Conservation (phyloP, 1,140 invertebrate species). For the Eumeta japonica region DNA sequence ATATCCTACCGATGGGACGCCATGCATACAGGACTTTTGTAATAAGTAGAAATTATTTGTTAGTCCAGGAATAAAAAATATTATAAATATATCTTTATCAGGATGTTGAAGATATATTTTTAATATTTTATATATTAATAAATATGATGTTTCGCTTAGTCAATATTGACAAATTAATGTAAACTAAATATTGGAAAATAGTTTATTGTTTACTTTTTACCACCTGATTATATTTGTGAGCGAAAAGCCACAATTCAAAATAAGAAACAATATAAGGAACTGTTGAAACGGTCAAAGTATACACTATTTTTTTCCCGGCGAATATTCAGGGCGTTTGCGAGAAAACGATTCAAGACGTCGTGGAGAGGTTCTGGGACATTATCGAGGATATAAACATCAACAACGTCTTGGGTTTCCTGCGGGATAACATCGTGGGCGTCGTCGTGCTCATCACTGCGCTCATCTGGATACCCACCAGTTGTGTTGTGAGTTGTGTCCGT, state of each 20-base stretch:
- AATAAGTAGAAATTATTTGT: too few relatives aligned
- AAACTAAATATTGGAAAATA: too few relatives aligned
- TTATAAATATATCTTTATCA: too few relatives aligned
- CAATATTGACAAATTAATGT: too few relatives aligned
- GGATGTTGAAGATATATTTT: too few relatives aligned
- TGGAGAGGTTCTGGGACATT: constrained; percentile 94
- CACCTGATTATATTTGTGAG: neutral
- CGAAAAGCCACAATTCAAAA: neutral
- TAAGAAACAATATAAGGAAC: neutral
- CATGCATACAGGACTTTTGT: constrained; percentile 94
- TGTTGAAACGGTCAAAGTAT: neutral
- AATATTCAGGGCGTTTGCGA: constrained; percentile 79
- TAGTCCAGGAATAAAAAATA: too few relatives aligned
- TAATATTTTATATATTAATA: too few relatives aligned
- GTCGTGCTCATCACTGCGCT: constrained; percentile 84
- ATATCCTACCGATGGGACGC: constrained; percentile 88
- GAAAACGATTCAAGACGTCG: constrained; percentile 92
- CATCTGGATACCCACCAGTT: constrained; percentile 90
- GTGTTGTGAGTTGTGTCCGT: constrained; percentile 48
- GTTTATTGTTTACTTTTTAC: too few relatives aligned
- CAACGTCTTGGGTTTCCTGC: constrained; percentile 74
- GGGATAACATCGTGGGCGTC: constrained; percentile 64
- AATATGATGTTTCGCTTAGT: too few relatives aligned
- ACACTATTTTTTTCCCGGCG: constrained; percentile 67
- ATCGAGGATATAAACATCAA: constrained; percentile 96